Evolutionary conservation across 2,797 vertebrate species (phyloP), one percentile per base, ranked within the genome.

Genomic region (Pseudochaenichthys georgianus): DNA sequence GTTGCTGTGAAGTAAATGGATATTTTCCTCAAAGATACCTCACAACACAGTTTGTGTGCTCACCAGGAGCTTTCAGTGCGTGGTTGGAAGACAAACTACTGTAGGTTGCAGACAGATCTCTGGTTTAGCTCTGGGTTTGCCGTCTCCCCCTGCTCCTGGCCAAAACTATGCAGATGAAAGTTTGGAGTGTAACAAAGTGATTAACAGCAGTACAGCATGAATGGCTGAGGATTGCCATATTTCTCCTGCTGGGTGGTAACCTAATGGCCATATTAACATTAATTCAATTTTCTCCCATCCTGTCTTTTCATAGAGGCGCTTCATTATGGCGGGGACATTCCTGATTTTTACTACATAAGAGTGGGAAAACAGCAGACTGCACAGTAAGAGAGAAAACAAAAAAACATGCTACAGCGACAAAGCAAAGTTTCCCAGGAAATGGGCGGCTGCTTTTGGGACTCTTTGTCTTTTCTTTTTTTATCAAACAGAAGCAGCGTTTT

Each of bases 401-500:
- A 87, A 80, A 38, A 38, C 34, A 38, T 13, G 48, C 48, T 64
- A 28, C 58, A 64, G 78, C 59, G 77, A 82, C 82, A 78, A 53
- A 52, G 78, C 71, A 80, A 86, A 86, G 73, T 88, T 91, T 94
- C 86, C 82, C 89, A 85, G 86, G 84, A 90, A 86, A 81, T 85
- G 86, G 93, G 88, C 80, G 89, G 87, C 86, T 88, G 81, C 78
- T 77, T 38, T 60, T 62, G 78, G 59, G 79, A 90, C 51, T 87
- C 81, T 84, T 82, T 87, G 73, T 83, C 48, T 59, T 70, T 78
- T 71, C 41, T 78, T 70, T 81, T 85, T 80, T 77, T 64, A 81
- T 87, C 83, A 87, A 93, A 93, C 91, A 94, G 93, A 93, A 95
- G 94, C 89, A 79, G 87, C 16, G 81, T 83, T 92, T 90, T 85